Conservation (phyloP, 2,888 invertebrate species). For the Teinopalpus imperialis region DNA sequence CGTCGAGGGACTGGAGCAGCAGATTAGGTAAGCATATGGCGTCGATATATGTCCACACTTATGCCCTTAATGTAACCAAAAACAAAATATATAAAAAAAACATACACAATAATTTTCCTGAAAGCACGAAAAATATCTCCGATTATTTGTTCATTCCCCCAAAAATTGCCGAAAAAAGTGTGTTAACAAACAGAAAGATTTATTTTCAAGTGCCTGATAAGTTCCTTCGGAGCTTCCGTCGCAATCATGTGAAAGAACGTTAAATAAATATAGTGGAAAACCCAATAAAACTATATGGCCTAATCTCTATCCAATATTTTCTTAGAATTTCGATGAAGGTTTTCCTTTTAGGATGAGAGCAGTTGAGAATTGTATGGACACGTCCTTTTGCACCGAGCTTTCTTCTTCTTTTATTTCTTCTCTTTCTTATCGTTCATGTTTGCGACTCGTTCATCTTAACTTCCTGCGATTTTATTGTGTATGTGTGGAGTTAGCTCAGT, state of each 20-base stretch:
- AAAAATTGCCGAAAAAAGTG: constrained; percentile 57
- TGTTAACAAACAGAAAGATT: constrained; percentile 80
- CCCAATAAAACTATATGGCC: constrained; percentile 79
- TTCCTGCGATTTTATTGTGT: no score
- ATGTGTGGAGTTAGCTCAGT: no score
- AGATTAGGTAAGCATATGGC: no score
- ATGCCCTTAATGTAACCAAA: no score
- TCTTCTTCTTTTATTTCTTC: no score
- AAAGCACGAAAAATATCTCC: constrained; percentile 23
- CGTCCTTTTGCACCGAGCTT: no score
- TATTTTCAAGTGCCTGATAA: constrained; percentile 70
- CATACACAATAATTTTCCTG: constrained; percentile 4
- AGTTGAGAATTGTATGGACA: constrained; percentile 41
- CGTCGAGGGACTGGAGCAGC: no score
- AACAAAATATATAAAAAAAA: no score
- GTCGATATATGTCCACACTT: no score
- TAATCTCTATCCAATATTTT: constrained; percentile 81
- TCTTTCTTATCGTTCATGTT: no score
- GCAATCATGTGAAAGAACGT: constrained; percentile 57
- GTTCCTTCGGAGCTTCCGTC: constrained; percentile 52
- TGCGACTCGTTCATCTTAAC: no score
- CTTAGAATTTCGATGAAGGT: constrained; percentile 71
- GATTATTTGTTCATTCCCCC: constrained; percentile 57
- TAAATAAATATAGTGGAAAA: constrained; percentile 77
- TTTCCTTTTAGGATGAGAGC: constrained; percentile 57